Evolutionary conservation across 2,113 vertebrate species (phyloP), one percentile per base, ranked within the genome.

Genomic region (Pelecanus crispus): DNA sequence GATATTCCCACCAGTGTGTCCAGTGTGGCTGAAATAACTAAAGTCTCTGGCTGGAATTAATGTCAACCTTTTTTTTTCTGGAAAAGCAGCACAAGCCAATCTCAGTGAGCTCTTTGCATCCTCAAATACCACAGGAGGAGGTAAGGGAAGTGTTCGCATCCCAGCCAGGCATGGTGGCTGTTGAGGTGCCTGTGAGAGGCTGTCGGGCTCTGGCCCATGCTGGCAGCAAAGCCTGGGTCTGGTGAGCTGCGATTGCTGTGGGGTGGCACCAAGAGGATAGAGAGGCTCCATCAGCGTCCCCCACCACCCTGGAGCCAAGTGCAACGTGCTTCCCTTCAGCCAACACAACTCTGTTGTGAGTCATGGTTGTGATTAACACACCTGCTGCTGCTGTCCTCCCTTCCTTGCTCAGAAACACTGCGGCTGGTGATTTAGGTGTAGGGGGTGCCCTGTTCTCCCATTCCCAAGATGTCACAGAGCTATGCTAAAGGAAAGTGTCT

Each of bases 311-410:
- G 42, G 20, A 67, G 9, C 24, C 31, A 26, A 70, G 32, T 34
- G 45, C 42, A 75, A 17, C 17, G 42, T 22, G 24, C 25, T 74
- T 68, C 20, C 5, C 34, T 88, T 62, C 25, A 42, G n/a, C 18
- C 36, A 58, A 2, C 38, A 8, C 19, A 62, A 10, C 29, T 73
- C 53, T 70, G 36, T 44, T 45, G 16, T 19, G 22, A 31, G 38
- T 10, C 29, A 34, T 8, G 17, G 40, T 16, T 63, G 85, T 49
- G 55, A 34, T 26, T 49, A 45, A 74, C 0, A 1, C n/a, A 56
- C 11, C 7, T 22, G 18, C 29, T 0, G 1, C 20, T 82, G 34
- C 55, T 4, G 0, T 44, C 18, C 34, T 68, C 40, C 32, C n/a
- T 70, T 34, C 42, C 31, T 75, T 3, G 1, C 8, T 66, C 70